Evolutionary conservation across 2,888 invertebrate species (phyloP).

Genomic region (Nephrocerus scutellatus): DNA sequence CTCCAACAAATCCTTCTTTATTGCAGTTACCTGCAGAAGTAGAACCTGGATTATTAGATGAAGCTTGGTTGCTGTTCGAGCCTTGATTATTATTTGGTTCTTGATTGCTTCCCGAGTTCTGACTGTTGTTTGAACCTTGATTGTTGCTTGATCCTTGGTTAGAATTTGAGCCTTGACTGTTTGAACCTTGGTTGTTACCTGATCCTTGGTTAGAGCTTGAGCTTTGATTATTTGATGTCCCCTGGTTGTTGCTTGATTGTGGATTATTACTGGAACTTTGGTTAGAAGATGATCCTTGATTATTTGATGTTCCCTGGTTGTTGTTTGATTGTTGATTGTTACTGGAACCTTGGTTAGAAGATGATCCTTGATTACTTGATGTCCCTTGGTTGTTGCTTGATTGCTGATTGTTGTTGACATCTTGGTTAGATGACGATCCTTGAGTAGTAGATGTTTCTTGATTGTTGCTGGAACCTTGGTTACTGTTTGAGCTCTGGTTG

Average conservation of each 20-base stretch:
- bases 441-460: too few relatives aligned
- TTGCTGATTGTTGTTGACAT: slow-evolving; percentile 8
- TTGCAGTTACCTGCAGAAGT: slow-evolving; percentile 31
- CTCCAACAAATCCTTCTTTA: slow-evolving; percentile 39
- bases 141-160: slow-evolving; percentile 16
- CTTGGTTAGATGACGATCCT: too few relatives aligned
- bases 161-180: slow-evolving; percentile 13
- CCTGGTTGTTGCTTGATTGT: slow-evolving; percentile 10
- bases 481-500: slow-evolving; percentile 18
- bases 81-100: slow-evolving; percentile 15
- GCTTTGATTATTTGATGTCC: slow-evolving; percentile 2
- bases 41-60: slow-evolving; percentile 6
- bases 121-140: background rate
- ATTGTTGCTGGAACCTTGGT: slow-evolving; percentile 16
- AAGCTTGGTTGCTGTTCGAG: slow-evolving; percentile 15
- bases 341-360: too few relatives aligned
- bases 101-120: slow-evolving; percentile 6
- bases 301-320: too few relatives aligned
- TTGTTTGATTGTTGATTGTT: too few relatives aligned
- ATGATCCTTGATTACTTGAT: too few relatives aligned
- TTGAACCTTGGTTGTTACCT: slow-evolving; percentile 9
- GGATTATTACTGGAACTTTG: slow-evolving; percentile 10
- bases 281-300: slow-evolving; percentile 12
- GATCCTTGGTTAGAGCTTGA: slow-evolving; percentile 14
- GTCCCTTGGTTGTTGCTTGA: slow-evolving; percentile 15